Conservation (phyloP, 1,140 invertebrate genomes). For the Microplitis mediator region DNA sequence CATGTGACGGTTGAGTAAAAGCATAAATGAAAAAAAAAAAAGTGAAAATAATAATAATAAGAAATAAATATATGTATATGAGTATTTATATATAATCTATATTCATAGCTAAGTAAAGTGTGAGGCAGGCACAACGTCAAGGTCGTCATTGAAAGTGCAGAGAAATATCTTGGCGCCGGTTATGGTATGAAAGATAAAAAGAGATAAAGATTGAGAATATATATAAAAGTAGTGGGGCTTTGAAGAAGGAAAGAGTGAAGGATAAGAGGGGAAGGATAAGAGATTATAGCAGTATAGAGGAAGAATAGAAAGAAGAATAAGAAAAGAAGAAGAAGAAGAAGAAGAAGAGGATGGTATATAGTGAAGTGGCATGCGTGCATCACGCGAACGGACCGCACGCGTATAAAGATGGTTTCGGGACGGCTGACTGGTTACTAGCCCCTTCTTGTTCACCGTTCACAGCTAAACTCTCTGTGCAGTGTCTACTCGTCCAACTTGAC, state of each 20-base stretch:
- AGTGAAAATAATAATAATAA: not conserved
- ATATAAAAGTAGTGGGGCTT: too few relatives aligned
- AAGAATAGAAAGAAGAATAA: slow-evolving; percentile 6
- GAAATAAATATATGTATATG: not conserved
- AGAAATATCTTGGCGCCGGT: slow-evolving; percentile 28
- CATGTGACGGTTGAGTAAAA: slow-evolving; percentile 7
- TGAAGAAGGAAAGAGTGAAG: not conserved
- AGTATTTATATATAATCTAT: not conserved
- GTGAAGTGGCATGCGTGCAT: slow-evolving; percentile 46
- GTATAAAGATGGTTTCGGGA: slow-evolving; percentile 50
- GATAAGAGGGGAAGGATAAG: not conserved
- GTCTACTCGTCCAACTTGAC: not conserved
- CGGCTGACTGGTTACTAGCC: slow-evolving; percentile 19
- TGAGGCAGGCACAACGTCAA: not conserved
- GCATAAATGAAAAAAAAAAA: too few relatives aligned
- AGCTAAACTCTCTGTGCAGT: not conserved
- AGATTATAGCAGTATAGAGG: not conserved
- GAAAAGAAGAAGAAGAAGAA: slow-evolving; percentile 26
- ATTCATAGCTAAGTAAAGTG: not conserved
- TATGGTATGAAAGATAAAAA: too few relatives aligned
- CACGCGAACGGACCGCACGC: slow-evolving; percentile 55
- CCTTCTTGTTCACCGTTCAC: slow-evolving; percentile 9
- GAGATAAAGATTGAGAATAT: too few relatives aligned
- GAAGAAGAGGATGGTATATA: slow-evolving; percentile 25
- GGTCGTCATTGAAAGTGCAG: not conserved